Evolutionary conservation across 1,140 invertebrate species (phyloP).

Genomic region (Orchesella cincta): DNA sequence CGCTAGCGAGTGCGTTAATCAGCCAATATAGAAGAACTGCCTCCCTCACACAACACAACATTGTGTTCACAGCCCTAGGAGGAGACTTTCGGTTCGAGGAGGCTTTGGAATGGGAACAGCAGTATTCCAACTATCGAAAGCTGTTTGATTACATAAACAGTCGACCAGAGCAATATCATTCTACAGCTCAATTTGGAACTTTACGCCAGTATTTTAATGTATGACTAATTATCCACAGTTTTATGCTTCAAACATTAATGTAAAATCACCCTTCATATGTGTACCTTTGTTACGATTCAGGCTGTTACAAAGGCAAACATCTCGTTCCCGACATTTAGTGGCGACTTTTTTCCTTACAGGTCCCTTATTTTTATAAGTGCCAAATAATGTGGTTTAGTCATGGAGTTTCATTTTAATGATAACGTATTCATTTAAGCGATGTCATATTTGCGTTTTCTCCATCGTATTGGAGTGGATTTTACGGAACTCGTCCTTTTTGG

Average conservation of each 20-base stretch:
- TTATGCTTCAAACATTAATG: too few species aligned
- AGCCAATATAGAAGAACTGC: slow-evolving; percentile 85
- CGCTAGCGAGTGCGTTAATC: slow-evolving; percentile 80
- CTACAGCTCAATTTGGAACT: slow-evolving; percentile 82
- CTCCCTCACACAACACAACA: slow-evolving; percentile 83
- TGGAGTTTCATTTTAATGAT: too few species aligned
- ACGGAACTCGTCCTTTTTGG: slow-evolving; percentile 86
- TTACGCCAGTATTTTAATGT: slow-evolving; percentile 85
- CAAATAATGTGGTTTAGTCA: too few species aligned
- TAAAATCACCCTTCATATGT: too few species aligned
- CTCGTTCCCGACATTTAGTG: slow-evolving; percentile 77
- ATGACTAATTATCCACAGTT: too few species aligned
- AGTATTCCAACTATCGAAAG: slow-evolving; percentile 84
- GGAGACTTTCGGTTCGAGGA: slow-evolving; percentile 90
- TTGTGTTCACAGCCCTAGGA: slow-evolving; percentile 83
- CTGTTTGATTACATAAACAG: slow-evolving; percentile 83
- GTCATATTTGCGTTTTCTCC: slow-evolving; percentile 56
- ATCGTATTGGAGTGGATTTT: slow-evolving; percentile 96
- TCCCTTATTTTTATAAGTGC: slow-evolving; percentile 92
- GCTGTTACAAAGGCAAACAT: slow-evolving; percentile 55
- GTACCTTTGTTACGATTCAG: too few species aligned
- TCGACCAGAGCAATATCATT: slow-evolving; percentile 63
- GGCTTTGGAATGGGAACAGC: slow-evolving; percentile 84
- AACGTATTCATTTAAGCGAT: background rate
- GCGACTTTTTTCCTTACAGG: slow-evolving; percentile 96